Evolutionary conservation across 2,797 vertebrate genomes (phyloP), one percentile per base, ranked within the genome.

Genomic region (Columba guinea): DNA sequence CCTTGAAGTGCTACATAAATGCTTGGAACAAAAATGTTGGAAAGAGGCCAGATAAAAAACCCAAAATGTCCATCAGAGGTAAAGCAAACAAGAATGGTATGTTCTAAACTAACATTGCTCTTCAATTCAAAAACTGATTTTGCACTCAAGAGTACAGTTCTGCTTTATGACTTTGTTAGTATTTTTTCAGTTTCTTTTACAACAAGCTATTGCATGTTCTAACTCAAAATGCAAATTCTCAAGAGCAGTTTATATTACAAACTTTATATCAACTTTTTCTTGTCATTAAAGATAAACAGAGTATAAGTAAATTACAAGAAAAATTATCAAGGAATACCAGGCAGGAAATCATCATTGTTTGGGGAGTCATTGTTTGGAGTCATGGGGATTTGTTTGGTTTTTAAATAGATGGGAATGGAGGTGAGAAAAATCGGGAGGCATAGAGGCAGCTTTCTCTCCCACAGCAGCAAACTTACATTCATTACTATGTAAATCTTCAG

Each of bases 21-120:
- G n/a, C 53, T 85, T 4, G 19, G 51, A 87, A 90, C 23, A 93
- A 91, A 94, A 94, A 83, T 68, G 13, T 41, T 95, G 84, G 74
- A 87, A 94, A 86, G n/a, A 84, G n/a, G 67, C 80, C 90, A 90
- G 68, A 34, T 44, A 5, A 70, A 79, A 88, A 91, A 94, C 8
- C 58, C 58, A 90, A 89, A 90, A 53, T 51, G 34, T 82, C 88
- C 56, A 63, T 90, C 81, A 83, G 49, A 83, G 22, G 26, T 11
- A 64, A 32, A 80, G 51, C 68, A 89, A 83, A 62, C 70, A 86
- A 55, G 71, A 92, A 46, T 55, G 30, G 10, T 68, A 7, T 35
- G 23, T 11, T 79, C 39, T 83, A 90, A 87, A 82, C 60, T 93
- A 85, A 84, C 51, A 71, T 24, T 59, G 60, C 32, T 89, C 32